Conservation (phyloP, 2,113 vertebrate genomes). For the Thinocorus orbignyianus region DNA sequence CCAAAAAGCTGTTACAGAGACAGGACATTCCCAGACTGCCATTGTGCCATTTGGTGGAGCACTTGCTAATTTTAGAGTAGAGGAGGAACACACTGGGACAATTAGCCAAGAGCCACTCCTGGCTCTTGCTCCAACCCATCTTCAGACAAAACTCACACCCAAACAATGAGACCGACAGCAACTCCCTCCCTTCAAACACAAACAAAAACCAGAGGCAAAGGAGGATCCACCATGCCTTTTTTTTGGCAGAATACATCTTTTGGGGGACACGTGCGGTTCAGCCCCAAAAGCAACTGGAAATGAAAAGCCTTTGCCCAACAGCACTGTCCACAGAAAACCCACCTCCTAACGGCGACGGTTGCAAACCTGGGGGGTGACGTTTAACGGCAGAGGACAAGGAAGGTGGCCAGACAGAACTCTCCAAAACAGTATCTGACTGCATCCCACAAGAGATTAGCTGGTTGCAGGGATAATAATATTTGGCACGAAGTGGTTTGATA, state of each 20-base stretch:
- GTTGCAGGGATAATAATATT: not conserved
- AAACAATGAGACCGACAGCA: not conserved
- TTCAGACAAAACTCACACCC: slow-evolving; percentile 50
- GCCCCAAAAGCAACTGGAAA: not conserved
- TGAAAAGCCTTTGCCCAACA: not conserved
- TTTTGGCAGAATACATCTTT: not conserved
- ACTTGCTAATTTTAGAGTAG: slow-evolving; percentile 77
- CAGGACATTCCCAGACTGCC: slow-evolving; percentile 81
- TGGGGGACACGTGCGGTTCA: not conserved
- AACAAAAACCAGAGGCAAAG: not conserved
- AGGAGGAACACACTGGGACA: slow-evolving; percentile 51
- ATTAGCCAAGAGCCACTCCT: slow-evolving; percentile 58
- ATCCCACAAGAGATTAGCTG: not conserved
- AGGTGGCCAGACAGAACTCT: not conserved
- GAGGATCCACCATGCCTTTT: not conserved
- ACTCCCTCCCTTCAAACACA: not conserved
- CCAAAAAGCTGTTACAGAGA: slow-evolving; percentile 75
- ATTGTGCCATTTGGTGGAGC: slow-evolving; percentile 64
- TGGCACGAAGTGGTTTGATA: not conserved
- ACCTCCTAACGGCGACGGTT: not conserved
- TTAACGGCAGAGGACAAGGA: not conserved
- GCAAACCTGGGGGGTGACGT: not conserved
- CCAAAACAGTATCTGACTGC: not conserved
- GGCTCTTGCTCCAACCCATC: slow-evolving; percentile 32
- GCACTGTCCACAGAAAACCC: not conserved